Conservation (phyloP, 2,113 vertebrate genomes). For the Pomatorhinus ruficollis region DNA sequence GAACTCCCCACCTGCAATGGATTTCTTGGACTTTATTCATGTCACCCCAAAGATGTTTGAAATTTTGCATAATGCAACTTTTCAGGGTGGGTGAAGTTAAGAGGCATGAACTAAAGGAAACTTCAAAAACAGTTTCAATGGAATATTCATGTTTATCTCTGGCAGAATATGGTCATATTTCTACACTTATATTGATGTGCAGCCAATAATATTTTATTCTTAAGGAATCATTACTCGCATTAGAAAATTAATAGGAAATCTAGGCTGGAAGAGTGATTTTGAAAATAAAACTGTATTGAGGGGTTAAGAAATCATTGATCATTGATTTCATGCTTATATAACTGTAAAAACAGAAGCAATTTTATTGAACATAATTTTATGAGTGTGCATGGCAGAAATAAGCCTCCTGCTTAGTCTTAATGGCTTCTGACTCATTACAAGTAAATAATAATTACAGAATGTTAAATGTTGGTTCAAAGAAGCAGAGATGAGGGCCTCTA, state of each 20-base stretch:
- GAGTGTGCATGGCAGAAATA: conserved; percentile 4
- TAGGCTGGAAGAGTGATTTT: background rate
- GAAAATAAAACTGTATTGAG: background rate
- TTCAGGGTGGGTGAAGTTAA: background rate
- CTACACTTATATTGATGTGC: background rate
- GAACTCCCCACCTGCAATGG: background rate
- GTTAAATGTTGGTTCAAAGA: conserved; percentile 9
- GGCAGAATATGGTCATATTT: background rate
- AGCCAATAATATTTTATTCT: background rate
- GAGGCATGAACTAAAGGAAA: background rate
- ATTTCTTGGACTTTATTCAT: background rate
- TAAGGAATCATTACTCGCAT: background rate
- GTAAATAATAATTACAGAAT: conserved; percentile 15
- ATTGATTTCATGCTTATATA: conserved; percentile 25
- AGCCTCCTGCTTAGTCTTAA: conserved; percentile 17
- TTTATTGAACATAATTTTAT: conserved; percentile 1
- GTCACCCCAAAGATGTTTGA: background rate
- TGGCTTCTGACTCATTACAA: background rate
- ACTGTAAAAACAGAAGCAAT: conserved; percentile 10
- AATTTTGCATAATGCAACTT: background rate
- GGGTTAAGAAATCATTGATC: conserved; percentile 34
- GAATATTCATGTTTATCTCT: background rate
- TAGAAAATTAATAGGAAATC: background rate
- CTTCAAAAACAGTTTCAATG: background rate
- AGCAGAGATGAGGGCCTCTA: background rate